Conservation (phyloP, 2,888 invertebrate genomes). For the Idaea straminata region DNA sequence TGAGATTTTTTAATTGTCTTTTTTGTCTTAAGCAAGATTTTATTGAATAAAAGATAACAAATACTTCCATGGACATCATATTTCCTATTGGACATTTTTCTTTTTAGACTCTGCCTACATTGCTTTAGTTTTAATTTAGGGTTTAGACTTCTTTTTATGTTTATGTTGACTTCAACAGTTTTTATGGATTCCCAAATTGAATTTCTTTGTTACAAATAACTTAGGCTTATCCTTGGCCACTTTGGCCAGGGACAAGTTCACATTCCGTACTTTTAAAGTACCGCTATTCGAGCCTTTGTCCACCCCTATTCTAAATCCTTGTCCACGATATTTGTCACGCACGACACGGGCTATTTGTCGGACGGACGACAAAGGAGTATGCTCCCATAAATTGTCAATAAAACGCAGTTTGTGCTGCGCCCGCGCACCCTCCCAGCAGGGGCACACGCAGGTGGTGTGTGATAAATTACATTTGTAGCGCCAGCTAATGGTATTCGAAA, state of each 20-base stretch:
- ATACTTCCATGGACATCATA: too few species aligned
- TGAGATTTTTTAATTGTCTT: too few species aligned
- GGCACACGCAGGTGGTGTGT: slow-evolving; percentile 29
- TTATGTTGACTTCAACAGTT: too few species aligned
- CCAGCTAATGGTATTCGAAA: background rate
- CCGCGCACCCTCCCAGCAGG: slow-evolving; percentile 41
- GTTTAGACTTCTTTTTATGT: too few species aligned
- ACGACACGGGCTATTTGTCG: slow-evolving; percentile 26
- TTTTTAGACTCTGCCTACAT: too few species aligned
- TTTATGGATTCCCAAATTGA: too few species aligned
- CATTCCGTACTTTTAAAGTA: background rate
- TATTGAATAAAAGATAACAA: too few species aligned
- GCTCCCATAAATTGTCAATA: slow-evolving; percentile 59
- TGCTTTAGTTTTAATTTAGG: too few species aligned
- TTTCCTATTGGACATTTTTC: too few species aligned
- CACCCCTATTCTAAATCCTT: slow-evolving; percentile 34
- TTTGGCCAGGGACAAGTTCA: background rate
- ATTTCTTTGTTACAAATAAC: background rate
- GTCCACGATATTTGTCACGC: slow-evolving; percentile 47
- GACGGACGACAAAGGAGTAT: slow-evolving; percentile 42
- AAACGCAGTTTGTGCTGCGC: slow-evolving; percentile 46
- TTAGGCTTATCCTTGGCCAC: background rate
- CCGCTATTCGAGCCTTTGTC: slow-evolving; percentile 10
- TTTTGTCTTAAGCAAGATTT: too few species aligned
- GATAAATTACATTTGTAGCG: background rate